A percentile compares a stretch with the other conserved stretches of the same genome.
Conservation (phyloP, 2,888 invertebrate species). For the Prosapia bicincta region DNA sequence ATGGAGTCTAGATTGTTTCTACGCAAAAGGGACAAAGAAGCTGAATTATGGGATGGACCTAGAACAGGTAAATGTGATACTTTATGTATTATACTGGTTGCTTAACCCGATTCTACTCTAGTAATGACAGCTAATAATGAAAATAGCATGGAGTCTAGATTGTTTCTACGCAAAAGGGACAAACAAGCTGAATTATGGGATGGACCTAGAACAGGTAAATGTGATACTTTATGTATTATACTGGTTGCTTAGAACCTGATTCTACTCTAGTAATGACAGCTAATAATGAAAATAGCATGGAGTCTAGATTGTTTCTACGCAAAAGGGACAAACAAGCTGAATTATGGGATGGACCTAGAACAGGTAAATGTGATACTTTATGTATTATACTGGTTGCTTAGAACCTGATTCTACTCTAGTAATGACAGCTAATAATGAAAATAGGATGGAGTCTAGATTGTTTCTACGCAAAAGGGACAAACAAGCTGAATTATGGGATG, state of each 20-base stretch:
- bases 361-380: constrained; percentile 62
- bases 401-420: constrained; percentile 82
- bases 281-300: constrained; percentile 43
- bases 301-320: constrained; percentile 59
- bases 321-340: constrained; percentile 73
- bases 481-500: constrained; percentile 90
- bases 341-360: constrained; percentile 91
- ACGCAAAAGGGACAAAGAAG: constrained; percentile 66
- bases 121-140: constrained; percentile 53
- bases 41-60: constrained; percentile 92
- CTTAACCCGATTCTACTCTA: constrained; percentile 77
- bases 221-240: constrained; percentile 73
- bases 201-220: constrained; percentile 70
- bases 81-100: constrained; percentile 88
- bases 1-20: constrained; percentile 55
- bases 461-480: constrained; percentile 68
- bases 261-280: constrained; percentile 64
- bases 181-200: constrained; percentile 87
- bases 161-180: constrained; percentile 69
- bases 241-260: constrained; percentile 88
- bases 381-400: constrained; percentile 82
- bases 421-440: constrained; percentile 50
- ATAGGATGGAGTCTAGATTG: constrained; percentile 47
- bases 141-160: constrained; percentile 44
- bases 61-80: constrained; percentile 59